Base-by-base conservation (phyloP, 2,888 invertebrate species). In the Lacanobia oleracea region DNA sequence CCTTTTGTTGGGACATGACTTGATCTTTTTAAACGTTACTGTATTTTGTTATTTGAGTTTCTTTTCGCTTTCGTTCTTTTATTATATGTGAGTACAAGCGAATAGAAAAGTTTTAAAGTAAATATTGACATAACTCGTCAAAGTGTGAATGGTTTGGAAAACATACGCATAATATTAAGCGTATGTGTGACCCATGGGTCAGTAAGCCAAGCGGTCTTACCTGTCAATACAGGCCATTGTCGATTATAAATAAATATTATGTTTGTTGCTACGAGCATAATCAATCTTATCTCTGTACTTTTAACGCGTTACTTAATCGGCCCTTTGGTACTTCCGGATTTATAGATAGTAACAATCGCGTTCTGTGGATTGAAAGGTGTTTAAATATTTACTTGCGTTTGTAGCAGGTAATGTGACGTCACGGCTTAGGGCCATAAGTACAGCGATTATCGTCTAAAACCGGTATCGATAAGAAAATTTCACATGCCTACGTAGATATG, bases 91-190 rank as follows among this genome's bases (percentile, higher is more conserved):
- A 57, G 81, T 80, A 81, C 84, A 77, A 79, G 62, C 72, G 86
- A 87, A 89, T 91, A 89, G 89, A 91, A 90, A 90, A 89, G 88
- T 87, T 80, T 75, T 88, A 88, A 88, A 84, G 89, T 92, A 91
- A 92, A 94, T 92, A 92, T 94, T 93, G 91, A 91, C 87, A 86
- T 85, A 90, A 91, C 88, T 82, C 88, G 89, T 90, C 87, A 86
- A 81, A 81, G 87, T 88, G 90, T 90, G 90, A 89, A 92, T 91
- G 86, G 89, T 85, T 90, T 88, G 87, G 88, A 87, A 88, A 90
- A 88, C 86, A 87, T 86, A 87, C 84, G 84, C 81, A 85, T 87
- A 77, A 72, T 75, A 81, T 82, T 77, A 78, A 74, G 70, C 73
- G 68, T 84, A 63, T 83, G 75, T 81, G 83, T 86, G 91, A 93